Conservation (phyloP, 2,797 vertebrate species). For the Pelodytes ibericus region DNA sequence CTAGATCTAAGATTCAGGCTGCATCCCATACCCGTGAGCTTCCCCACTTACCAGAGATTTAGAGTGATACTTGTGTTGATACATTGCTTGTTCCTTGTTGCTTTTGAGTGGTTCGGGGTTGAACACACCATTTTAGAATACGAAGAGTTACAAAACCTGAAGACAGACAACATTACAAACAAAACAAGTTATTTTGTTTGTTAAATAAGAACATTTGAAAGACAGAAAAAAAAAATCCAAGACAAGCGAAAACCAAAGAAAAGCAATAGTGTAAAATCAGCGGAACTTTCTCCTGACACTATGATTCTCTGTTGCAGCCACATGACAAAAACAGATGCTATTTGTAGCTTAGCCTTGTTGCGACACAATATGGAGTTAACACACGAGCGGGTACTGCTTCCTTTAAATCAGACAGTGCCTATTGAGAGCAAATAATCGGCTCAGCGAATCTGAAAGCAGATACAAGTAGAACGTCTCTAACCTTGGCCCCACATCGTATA, state of each 20-base stretch:
- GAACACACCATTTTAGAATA: no score
- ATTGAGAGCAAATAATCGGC: constrained; percentile 50
- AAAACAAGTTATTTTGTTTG: not conserved
- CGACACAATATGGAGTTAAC: not conserved
- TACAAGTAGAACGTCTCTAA: constrained; percentile 38
- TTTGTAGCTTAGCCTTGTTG: not conserved
- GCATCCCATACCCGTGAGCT: no score
- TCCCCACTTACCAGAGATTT: no score
- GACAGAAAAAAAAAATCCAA: not conserved
- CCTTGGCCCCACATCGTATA: constrained; percentile 54
- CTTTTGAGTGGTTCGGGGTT: no score
- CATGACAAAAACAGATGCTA: constrained; percentile 19
- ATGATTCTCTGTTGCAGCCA: not conserved
- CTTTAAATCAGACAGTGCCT: not conserved
- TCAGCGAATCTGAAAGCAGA: constrained; percentile 44
- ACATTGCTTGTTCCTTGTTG: no score
- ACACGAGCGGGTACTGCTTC: not conserved
- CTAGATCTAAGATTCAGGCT: no score
- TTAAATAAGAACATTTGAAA: not conserved
- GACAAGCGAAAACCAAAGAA: not conserved
- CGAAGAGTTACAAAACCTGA: no score
- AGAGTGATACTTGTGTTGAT: no score
- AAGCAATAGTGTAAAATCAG: not conserved
- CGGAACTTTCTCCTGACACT: constrained; percentile 7
- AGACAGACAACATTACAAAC: no score